Conservation (phyloP, 2,113 vertebrate genomes). For the Peucedramus taeniatus region DNA sequence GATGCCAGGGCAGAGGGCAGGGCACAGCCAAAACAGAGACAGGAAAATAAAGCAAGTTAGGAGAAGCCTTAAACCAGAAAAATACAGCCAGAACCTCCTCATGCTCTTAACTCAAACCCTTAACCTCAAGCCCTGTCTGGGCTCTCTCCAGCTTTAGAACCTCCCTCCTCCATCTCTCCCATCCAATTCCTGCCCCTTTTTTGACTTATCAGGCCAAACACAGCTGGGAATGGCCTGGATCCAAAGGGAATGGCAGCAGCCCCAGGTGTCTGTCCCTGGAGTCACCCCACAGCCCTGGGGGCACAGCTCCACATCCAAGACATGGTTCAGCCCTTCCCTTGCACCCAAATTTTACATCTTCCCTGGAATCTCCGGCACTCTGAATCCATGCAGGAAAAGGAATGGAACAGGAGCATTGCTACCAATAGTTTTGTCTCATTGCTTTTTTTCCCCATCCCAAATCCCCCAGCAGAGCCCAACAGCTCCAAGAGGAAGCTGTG, state of each 20-base stretch:
- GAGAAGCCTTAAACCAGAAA: not conserved
- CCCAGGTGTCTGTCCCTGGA: rapidly evolving
- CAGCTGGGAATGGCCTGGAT: not conserved
- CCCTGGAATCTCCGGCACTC: not conserved
- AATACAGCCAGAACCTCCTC: not conserved
- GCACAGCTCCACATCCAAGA: rapidly evolving
- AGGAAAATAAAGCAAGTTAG: conserved; percentile 24
- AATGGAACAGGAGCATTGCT: rapidly evolving
- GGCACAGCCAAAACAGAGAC: not conserved
- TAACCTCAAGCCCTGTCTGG: not conserved
- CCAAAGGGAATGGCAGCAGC: not conserved
- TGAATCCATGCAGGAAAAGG: rapidly evolving
- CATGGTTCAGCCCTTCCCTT: rapidly evolving
- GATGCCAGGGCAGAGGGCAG: not conserved
- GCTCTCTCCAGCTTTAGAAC: not conserved
- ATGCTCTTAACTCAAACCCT: not conserved
- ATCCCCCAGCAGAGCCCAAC: not conserved
- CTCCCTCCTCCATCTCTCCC: not conserved
- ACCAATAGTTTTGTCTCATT: not conserved
- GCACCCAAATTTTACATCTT: rapidly evolving
- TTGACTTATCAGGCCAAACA: not conserved
- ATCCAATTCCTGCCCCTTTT: not conserved
- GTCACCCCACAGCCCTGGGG: rapidly evolving
- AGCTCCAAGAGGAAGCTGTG: rapidly evolving
- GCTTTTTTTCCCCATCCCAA: not conserved